Evolutionary conservation across 53 echinoderm and acorn worm genomes (phyloP).

Genomic region (Arbacia lixula): DNA sequence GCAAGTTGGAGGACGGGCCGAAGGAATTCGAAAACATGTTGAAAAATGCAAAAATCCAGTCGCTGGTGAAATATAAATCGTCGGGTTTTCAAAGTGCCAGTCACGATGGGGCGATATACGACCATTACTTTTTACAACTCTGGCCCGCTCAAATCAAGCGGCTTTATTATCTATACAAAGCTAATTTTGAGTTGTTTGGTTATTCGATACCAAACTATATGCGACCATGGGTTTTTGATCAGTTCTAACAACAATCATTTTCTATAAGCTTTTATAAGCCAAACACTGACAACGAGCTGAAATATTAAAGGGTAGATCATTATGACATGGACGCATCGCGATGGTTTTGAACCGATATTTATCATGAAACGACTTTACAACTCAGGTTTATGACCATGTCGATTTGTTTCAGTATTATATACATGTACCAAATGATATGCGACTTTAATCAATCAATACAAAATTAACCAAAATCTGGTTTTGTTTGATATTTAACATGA

Average conservation of each 20-base stretch:
- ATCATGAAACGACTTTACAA: too few species aligned
- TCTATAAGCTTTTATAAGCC: background rate
- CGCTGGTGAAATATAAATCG: constrained; percentile 3
- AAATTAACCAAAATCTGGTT: too few species aligned
- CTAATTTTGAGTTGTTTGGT: constrained; percentile 18
- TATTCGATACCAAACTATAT: constrained; percentile 28
- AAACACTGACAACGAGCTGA: background rate
- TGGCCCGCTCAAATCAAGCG: constrained; percentile 5
- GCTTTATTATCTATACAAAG: constrained; percentile 10
- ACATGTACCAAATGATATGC: too few species aligned
- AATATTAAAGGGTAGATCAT: too few species aligned
- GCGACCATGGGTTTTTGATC: constrained; percentile 24
- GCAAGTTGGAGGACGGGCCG: constrained; percentile 28
- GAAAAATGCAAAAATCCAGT: background rate
- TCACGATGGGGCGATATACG: constrained; percentile 10
- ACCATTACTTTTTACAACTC: constrained; percentile 41
- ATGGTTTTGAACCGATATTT: too few species aligned
- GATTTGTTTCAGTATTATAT: too few species aligned
- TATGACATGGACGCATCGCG: too few species aligned
- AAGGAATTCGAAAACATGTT: constrained; percentile 35
- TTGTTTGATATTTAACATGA: too few species aligned
- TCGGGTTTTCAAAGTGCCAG: background rate
- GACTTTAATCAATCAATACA: too few species aligned
- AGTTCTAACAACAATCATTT: background rate
- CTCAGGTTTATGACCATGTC: too few species aligned